Evolutionary conservation across 1,140 invertebrate species (phyloP), one percentile per base, ranked within the genome.

Genomic region (Hylyphantes graminicola): DNA sequence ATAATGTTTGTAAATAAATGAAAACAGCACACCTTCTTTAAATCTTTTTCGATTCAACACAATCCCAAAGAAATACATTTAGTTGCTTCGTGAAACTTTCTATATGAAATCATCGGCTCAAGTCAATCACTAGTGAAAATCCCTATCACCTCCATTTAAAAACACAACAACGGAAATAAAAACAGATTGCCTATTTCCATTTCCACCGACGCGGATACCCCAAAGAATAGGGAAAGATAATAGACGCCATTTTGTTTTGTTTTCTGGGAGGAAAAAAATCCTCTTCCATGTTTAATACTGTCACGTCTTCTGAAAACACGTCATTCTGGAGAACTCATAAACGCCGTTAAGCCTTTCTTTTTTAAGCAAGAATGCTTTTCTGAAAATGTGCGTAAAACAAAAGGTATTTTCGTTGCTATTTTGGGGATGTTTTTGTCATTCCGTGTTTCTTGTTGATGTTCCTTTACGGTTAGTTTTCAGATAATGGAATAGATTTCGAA

Each of bases 291-390:
- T 48, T 74, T 74, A 74, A 74, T 55, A 59, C 72, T 59, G 72
- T 74, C 72, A 74, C 72, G 72, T 74, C 59, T 35, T 9, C 54
- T 19, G 35, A 19, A 35, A 74, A 55, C 51, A 21, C 53, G 54
- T 74, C 72, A 74, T 74, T 74, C 57, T 74, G 72, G 19, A 57
- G 19, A 74, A 74, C 72, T 59, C 72, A 76, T 76, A 76, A 76
- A 76, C 51, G 50, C 15, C n/a, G 57, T 59, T 59, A n/a, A 9
- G 51, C 48, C 21, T 67, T 67, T 67, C 35, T 13, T 74, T 35
- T 8, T 48, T 74, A 10, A 15, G 54, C 15, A 19, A 53, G 70
- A 53, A 74, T 19, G 19, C 51, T 15, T 35, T 35, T n/a, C 53
- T 2, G 72, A 74, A 74, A 74, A 19, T 74, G 72, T 59, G 72